Evolutionary conservation across 2,888 invertebrate genomes (phyloP), one percentile per base, ranked within the genome.

Genomic region (Auanema sp.): DNA sequence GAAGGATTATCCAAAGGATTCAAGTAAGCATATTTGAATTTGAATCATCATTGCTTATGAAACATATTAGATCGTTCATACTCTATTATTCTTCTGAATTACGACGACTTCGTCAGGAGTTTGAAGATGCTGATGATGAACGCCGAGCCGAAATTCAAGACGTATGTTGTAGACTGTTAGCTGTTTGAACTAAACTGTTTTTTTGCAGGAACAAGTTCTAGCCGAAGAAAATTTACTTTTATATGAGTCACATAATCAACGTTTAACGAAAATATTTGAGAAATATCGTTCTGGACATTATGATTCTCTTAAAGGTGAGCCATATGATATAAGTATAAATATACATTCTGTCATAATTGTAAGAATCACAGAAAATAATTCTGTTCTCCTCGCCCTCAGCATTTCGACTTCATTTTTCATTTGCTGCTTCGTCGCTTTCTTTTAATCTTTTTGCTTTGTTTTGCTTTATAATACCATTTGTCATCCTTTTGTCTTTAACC

Each of bases 181-280:
- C 6, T 21, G 5, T 47, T 47, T 21, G 4, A 47, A 47, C 47
- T 47, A 10, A 47, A 47, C 3, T 5, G 4, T 23, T 18, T 52
- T n/a, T 25, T 65, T 66, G 11, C 50, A 72, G 72, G 69, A 74
- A 50, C 58, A 70, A 8, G 33, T 68, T 11, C 49, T 72, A 53
- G 63, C 65, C 21, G 74, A 74, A 51, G 74, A 74, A 42, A 69
- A 62, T 43, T 43, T 70, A 14, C 33, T 66, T n/a, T 64, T 74
- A 23, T 74, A 68, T 61, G 68, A 70, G 58, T 59, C 65, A 6
- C 71, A 69, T 42, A 50, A 68, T 8, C 66, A 69, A 23, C 60
- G 70, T n/a, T 60, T 74, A n/a, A 66, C 59, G 23, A 67, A 69
- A 42, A 50, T 75, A 10, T 68, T 67, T 54, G 74, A 75, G 43